Base-by-base conservation (phyloP, 2,888 invertebrate species). In the Drosophila emarginata region DNA sequence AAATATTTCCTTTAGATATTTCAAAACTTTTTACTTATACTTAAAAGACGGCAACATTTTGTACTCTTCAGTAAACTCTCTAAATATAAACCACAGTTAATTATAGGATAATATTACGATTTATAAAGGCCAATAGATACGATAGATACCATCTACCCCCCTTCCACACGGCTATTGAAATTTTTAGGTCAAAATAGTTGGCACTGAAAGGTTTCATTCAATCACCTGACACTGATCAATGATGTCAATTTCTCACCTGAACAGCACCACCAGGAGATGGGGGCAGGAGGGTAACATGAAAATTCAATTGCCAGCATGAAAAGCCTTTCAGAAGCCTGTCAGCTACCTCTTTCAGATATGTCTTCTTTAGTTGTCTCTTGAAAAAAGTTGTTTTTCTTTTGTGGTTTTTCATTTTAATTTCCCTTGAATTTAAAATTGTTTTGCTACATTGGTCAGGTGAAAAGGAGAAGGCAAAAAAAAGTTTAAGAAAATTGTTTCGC, bases 341-440 rank as follows among this genome's bases (percentile, higher is more conserved):
- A 12, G 18, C 11, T 45, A 21, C 39, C 39, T 11, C 45, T 45
- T 45, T 45, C 12, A 45, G 45, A 12, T 21, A 45, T 45, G 45
- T 12, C 18, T 37, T 52, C 52, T 21, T 45, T 11, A 12, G 11
- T 36, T 52, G 52, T 45, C 15, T 9, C 40, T 9, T 21, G 45
- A 45, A 18, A 18, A 45, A 40, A 37, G 23, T 5, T 26, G 26
- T 2, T 32, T 32, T n/a, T 61, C 14, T 58, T 60, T 18, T 60
- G 39, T 37, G 40, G 15, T 40, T 40, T 51, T 61, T 61, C 37
- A 37, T 32, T 61, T 61, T 37, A 61, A 52, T 61, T 61, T 61
- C 60, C 51, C 51, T 52, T 61, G 51, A 61, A 61, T 45, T n/a
- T 54, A 32, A 62, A 51, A 86, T 86, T 45, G 15, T 18, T 40